Base-by-base conservation (phyloP, 2,797 vertebrate species). In the Peromyscus attwateri region DNA sequence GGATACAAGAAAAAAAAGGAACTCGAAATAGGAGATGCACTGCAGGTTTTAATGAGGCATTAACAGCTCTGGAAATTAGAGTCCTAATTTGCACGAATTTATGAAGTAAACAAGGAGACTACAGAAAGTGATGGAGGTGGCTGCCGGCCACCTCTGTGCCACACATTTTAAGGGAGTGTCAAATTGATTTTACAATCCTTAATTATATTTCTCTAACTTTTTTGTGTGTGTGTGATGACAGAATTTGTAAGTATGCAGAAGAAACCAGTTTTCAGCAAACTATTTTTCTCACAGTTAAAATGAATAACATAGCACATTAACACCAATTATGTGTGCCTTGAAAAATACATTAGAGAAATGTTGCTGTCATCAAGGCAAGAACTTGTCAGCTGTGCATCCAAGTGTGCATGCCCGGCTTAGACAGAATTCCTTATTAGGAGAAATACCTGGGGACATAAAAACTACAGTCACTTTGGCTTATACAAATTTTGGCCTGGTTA, bases 141-240 rank as follows among this genome's bases (percentile, higher is more conserved):
- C n/a, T 2, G 43, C n/a, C n/a, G 8, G 3, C 84, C 82, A 57
- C 70, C 60, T 89, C 82, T 81, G 25, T 73, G 79, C 95, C 76
- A 94, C 91, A 96, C 80, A 14, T 94, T 93, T 89, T 93, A 92
- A 92, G 90, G 49, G 81, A 96, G 92, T 92, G 91, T 95, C 97
- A 97, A 95, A 97, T 97, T 97, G 95, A 97, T 97, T 97, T 97
- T 55, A 71, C 92, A 92, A 96, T 89, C 94, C 83, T 98, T 97
- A 94, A 97, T 97, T 98, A 96, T 89, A 94, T 88, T 95, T 95
- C 95, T 95, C 68, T 95, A 84, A 60, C 71, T 91, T 93, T 92
- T 96, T 77, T 71, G 9, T 75, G 31, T 71, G 68, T 19, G 37
- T 89, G 55, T 94, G 70, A 96, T 73, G 91, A 73, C 89, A 94